Evolutionary conservation across 2,113 vertebrate species (phyloP), one percentile per base, ranked within the genome.

Genomic region (Indicator maculatus): DNA sequence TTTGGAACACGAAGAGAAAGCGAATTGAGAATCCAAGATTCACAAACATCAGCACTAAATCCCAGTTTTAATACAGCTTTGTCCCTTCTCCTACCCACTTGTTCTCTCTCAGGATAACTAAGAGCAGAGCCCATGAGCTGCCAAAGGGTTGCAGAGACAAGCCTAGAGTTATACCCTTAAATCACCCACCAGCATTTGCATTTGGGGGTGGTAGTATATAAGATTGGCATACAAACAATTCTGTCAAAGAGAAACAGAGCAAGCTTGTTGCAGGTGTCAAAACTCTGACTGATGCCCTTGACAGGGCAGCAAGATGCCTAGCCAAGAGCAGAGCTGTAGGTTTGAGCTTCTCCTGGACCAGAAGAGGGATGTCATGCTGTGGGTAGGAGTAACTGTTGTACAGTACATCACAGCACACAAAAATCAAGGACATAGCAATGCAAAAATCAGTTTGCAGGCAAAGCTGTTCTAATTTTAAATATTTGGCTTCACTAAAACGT

Each of bases 151-250:
- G 52, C 3, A 63, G 27, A 76, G 44, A 31, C n/a, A 38, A 80
- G 33, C n/a, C 31, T 30, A 9, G 36, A 39, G 15, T 55, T 20
- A 74, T 21, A 21, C 16, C 60, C 52, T 31, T 74, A 60, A 84
- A 74, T 90, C 90, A 91, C 8, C 4, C 31, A 16, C 15, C 17
- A 30, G 79, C 52, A 89, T 24, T 31, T 70, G 58, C 60, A 60
- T 74, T 74, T 71, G 38, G 65, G 41, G 76, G 33, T 20, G 28
- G 63, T 4, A 12, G 52, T 10, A 13, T 3, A 18, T 3, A 28
- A 69, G 83, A 83, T 90, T 80, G 90, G 64, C 90, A 91, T 28
- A 83, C 71, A 96, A 83, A 89, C 41, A 91, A 73, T 60, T 31
- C 85, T 8, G 1, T 12, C 78, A 60, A 28, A 89, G 8, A 77